A percentile compares a stretch with the other conserved stretches of the same genome.
These are phyloP conservation scores for Thelaira solivaga DNA, from an alignment of 2,888 invertebrate genomes.

Conservation along the genomic window DNA sequence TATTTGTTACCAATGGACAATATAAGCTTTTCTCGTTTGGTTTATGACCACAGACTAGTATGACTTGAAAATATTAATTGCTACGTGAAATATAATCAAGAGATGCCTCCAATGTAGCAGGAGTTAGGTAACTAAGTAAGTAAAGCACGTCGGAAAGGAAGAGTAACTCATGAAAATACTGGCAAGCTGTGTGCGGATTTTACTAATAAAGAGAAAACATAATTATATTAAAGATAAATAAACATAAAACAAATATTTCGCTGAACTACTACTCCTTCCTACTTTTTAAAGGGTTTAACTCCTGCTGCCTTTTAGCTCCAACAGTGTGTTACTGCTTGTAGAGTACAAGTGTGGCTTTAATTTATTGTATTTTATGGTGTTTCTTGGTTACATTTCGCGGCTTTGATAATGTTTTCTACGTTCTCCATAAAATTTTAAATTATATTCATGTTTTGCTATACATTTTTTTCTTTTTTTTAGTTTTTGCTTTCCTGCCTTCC, in stretches of 20 bases:
- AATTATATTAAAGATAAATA: conserved; percentile 9
- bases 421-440: conserved; percentile 62
- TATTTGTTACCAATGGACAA: not conserved
- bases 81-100: conserved; percentile 63
- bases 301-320: conserved; percentile 1
- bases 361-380: conserved; percentile 68
- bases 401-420: conserved; percentile 70
- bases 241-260: conserved; percentile 11
- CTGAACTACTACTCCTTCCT: conserved; percentile 10
- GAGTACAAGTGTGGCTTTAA: conserved; percentile 68
- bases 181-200: conserved; percentile 9
- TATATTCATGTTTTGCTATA: conserved; percentile 24
- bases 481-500: conserved; percentile 20
- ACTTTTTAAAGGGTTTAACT: conserved; percentile 31
- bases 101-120: conserved; percentile 10
- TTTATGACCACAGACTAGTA: conserved; percentile 10
- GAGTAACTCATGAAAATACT: not conserved
- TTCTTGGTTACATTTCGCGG: conserved; percentile 76
- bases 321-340: conserved; percentile 34
- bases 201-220: conserved; percentile 41
- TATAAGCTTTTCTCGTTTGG: not conserved
- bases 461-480: not conserved
- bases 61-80: conserved; percentile 62
- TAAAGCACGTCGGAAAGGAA: too few relatives aligned
- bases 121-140: not conserved